Evolutionary conservation across 2,888 invertebrate species (phyloP).

Genomic region (Thera obeliscata): DNA sequence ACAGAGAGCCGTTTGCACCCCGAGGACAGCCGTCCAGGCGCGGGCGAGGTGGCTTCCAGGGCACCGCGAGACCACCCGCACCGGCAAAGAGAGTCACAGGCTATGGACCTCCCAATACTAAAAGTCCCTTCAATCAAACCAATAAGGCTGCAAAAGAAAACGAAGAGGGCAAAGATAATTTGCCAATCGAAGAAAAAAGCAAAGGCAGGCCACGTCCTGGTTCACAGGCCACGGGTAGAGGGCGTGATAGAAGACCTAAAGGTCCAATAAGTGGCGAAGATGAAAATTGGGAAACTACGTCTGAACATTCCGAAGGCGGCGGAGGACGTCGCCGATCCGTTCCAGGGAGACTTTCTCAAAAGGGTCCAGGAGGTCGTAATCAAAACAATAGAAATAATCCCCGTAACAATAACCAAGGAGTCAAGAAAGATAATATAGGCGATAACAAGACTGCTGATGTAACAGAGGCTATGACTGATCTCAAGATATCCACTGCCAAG

Average conservation of each 20-base stretch:
- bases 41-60: conserved; percentile 88
- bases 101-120: conserved; percentile 92
- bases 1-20: conserved; percentile 91
- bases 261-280: conserved; percentile 81
- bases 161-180: conserved; percentile 67
- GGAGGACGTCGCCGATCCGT: conserved; percentile 64
- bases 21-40: conserved; percentile 95
- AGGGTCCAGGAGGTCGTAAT: conserved; percentile 66
- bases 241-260: conserved; percentile 74
- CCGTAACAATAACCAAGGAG: conserved; percentile 58
- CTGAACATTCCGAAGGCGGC: conserved; percentile 90
- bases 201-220: conserved; percentile 88
- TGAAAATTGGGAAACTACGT: conserved; percentile 92
- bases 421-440: conserved; percentile 62
- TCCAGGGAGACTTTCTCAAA: conserved; percentile 63
- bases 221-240: conserved; percentile 84
- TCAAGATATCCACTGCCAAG: conserved; percentile 65
- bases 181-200: conserved; percentile 85
- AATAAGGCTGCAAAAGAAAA: conserved; percentile 71
- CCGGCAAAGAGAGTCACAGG: conserved; percentile 87
- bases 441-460: conserved; percentile 70
- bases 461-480: conserved; percentile 74
- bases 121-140: conserved; percentile 88
- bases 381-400: conserved; percentile 65
- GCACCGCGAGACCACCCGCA: conserved; percentile 74